Base-by-base conservation (phyloP, 2,888 invertebrate species). In the Ichneumoninae sp. region DNA sequence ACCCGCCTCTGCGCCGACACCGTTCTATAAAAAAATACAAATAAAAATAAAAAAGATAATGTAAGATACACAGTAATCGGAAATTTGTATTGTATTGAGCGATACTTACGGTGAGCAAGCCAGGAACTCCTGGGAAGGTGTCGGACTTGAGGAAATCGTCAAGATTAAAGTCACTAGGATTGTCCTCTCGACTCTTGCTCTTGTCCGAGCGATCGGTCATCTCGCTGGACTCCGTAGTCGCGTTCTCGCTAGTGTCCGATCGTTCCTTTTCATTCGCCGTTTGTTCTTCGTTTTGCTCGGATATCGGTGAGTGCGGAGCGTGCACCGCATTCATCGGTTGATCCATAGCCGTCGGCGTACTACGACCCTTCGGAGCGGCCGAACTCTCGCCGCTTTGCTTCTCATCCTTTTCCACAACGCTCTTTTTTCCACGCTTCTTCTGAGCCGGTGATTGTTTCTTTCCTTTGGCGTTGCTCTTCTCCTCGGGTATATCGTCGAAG, bases 91-190 rank as follows among this genome's bases (percentile, higher is more conserved):
- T n/a, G 52, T n/a, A 4, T 57, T 8, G 3, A 8, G 3, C 3
- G 6, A 8, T 57, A 92, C 94, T 94, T 93, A 97, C 97, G 88
- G 96, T 95, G 36, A 97, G 94, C 71, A 97, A 94, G 72, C 96
- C 96, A 65, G 97, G 96, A 85, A 97, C 95, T 75, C 96, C 96
- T 30, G 97, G 96, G 90, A 98, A 96, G 83, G 96, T 94, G 91
- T 98, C 97, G 89, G 96, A 96, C 91, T 97, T 97, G 87, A 98
- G 95, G 92, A 98, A 97, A 87, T 97, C 97, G 90, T 98, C 98
- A 86, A 98, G 95, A 94, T 97, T 97, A 92, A 97, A 97, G 89
- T 96, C 95, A 13, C 90, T 86, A 68, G 89, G 90, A 33, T 86
- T 80, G 16, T 80, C 85, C 47, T 85, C 83, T 44, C 88, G 89